Evolutionary conservation across 2,888 invertebrate species (phyloP).

Genomic region (Thecophora atra): DNA sequence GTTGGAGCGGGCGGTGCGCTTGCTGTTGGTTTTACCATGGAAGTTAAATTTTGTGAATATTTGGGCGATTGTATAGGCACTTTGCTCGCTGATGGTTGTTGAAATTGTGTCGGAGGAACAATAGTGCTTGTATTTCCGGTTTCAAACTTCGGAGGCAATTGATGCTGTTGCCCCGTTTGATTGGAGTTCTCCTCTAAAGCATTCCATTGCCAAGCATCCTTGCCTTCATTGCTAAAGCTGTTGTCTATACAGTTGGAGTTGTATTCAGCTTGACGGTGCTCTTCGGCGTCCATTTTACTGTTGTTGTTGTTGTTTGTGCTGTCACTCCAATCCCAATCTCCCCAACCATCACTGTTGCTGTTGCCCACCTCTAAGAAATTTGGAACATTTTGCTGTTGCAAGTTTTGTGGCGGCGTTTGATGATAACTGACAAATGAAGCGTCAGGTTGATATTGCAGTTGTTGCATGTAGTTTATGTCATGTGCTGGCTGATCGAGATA

Average conservation of each 20-base stretch:
- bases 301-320: conserved; percentile 44
- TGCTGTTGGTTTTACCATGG: conserved; percentile 26
- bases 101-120: conserved; percentile 19
- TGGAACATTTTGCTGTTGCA: conserved; percentile 40
- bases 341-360: conserved; percentile 60
- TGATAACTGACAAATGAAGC: not conserved
- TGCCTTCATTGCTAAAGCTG: conserved; percentile 67
- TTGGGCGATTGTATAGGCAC: conserved; percentile 61
- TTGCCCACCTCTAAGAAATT: conserved; percentile 45
- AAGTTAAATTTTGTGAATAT: conserved; percentile 24
- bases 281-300: conserved; percentile 16
- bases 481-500: conserved; percentile 25
- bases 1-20: not conserved
- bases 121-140: conserved; percentile 57
- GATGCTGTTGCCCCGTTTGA: conserved; percentile 43
- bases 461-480: conserved; percentile 43
- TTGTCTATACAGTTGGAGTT: conserved; percentile 68
- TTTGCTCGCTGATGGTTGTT: conserved; percentile 41
- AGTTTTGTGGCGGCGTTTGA: conserved; percentile 46
- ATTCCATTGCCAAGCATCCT: conserved; percentile 72
- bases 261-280: conserved; percentile 25
- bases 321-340: conserved; percentile 63
- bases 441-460: conserved; percentile 49
- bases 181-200: conserved; percentile 65
- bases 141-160: conserved; percentile 71